Conservation (phyloP, 2,113 vertebrate species). For the Pachyramphus minor region DNA sequence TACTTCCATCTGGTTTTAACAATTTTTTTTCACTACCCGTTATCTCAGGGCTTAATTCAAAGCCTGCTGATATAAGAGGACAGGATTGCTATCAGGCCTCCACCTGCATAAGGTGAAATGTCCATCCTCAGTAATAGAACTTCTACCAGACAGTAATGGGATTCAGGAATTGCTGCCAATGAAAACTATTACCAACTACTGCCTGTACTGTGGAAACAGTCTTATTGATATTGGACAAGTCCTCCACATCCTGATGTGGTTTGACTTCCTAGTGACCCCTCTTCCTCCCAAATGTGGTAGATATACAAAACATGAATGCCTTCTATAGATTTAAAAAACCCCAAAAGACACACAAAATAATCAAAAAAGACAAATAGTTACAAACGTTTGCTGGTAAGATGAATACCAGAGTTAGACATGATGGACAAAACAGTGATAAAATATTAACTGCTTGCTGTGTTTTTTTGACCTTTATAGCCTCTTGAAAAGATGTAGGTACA, state of each 20-base stretch:
- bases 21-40: not conserved
- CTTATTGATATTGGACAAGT: constrained; percentile 52
- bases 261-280: constrained; percentile 44
- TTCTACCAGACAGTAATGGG: not conserved
- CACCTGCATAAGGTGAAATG: not conserved
- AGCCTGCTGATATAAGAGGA: not conserved
- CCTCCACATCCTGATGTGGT: constrained; percentile 57
- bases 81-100: not conserved
- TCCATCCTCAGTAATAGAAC: not conserved
- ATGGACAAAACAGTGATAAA: constrained; percentile 41
- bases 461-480: constrained; percentile 51
- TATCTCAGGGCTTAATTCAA: not conserved
- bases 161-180: constrained; percentile 21
- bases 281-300: constrained; percentile 17
- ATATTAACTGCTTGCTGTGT: constrained; percentile 54
- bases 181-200: constrained; percentile 18
- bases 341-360: constrained; percentile 35
- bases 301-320: constrained; percentile 29
- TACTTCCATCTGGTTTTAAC: not conserved
- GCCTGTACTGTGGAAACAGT: constrained; percentile 72
- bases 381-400: constrained; percentile 64
- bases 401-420: constrained; percentile 57
- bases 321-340: not conserved
- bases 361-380: constrained; percentile 18
- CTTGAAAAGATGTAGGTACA: constrained; percentile 23